These are phyloP conservation scores for Bubalus kerabau DNA, from an alignment of 2,113 vertebrate genomes.

Conservation along the genomic window DNA sequence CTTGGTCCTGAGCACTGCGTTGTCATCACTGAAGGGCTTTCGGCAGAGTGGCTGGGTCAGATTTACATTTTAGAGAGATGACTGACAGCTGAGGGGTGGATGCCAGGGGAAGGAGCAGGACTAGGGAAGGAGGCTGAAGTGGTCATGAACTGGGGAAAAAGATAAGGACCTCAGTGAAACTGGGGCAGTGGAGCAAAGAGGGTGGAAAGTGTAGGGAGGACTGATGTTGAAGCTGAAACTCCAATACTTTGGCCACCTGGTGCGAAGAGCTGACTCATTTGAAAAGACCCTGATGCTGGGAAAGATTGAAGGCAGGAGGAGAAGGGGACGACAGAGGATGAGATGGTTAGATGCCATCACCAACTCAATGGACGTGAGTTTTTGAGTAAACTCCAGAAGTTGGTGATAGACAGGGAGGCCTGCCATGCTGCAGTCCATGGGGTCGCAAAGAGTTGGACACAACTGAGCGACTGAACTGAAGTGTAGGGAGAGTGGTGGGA, in stretches of 20 bases:
- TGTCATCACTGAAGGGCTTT: background rate
- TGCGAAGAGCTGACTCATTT: background rate
- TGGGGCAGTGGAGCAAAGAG: background rate
- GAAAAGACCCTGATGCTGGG: background rate
- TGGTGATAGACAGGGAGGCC: background rate
- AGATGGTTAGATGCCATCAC: background rate
- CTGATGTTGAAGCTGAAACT: background rate
- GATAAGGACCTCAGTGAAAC: background rate
- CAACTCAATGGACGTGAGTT: background rate
- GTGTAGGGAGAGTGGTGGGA: too few relatives aligned
- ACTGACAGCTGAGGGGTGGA: background rate
- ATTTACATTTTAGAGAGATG: background rate
- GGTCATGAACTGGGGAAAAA: background rate
- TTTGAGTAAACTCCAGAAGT: background rate
- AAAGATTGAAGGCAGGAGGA: background rate
- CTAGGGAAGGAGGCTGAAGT: background rate
- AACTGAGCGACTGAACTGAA: background rate
- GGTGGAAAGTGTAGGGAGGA: background rate
- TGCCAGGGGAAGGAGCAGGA: background rate
- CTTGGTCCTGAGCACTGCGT: background rate
- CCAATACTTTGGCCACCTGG: background rate
- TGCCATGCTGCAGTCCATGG: background rate
- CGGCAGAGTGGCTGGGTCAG: background rate
- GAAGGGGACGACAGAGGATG: background rate
- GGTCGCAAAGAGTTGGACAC: fast-evolving